phyloP scores from a whole-genome alignment of 2,888 invertebrate species.

The Drosophila antonietae region DNA sequence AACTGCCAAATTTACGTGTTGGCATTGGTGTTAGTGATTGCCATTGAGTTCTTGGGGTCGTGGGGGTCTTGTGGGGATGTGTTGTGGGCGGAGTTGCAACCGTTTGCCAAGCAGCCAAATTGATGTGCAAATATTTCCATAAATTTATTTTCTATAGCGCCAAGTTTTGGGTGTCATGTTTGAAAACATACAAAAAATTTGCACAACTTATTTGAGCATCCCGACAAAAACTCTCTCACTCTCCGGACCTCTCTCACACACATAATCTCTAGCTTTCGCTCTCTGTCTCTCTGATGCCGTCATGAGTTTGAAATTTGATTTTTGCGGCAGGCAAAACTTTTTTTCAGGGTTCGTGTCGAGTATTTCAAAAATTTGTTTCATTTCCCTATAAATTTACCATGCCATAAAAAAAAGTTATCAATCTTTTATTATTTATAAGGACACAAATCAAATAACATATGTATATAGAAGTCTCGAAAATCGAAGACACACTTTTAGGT shows the following conservation, averaged over 20 bases:
- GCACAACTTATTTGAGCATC: slow-evolving; percentile 46
- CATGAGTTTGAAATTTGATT: slow-evolving; percentile 31
- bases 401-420: slow-evolving; percentile 1
- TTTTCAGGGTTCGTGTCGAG: background rate
- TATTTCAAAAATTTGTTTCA: background rate
- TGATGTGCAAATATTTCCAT: slow-evolving; percentile 79
- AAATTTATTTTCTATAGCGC: slow-evolving; percentile 68
- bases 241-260: background rate
- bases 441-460: background rate
- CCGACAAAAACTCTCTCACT: slow-evolving; percentile 4
- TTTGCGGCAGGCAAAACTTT: slow-evolving; percentile 9
- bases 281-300: background rate
- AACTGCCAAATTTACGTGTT: slow-evolving; percentile 10
- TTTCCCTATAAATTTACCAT: background rate
- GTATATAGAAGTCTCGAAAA: background rate
- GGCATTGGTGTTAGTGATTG: slow-evolving; percentile 47
- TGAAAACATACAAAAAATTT: slow-evolving; percentile 63
- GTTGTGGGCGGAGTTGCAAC: background rate
- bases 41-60: slow-evolving; percentile 12
- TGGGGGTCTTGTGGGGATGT: background rate
- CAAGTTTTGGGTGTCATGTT: slow-evolving; percentile 76
- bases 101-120: slow-evolving; percentile 59
- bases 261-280: background rate
- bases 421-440: background rate
- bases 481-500: background rate